These are phyloP conservation scores for Lasioglossum figueresi DNA, from an alignment of 2,888 invertebrate species.

Conservation along the genomic window DNA sequence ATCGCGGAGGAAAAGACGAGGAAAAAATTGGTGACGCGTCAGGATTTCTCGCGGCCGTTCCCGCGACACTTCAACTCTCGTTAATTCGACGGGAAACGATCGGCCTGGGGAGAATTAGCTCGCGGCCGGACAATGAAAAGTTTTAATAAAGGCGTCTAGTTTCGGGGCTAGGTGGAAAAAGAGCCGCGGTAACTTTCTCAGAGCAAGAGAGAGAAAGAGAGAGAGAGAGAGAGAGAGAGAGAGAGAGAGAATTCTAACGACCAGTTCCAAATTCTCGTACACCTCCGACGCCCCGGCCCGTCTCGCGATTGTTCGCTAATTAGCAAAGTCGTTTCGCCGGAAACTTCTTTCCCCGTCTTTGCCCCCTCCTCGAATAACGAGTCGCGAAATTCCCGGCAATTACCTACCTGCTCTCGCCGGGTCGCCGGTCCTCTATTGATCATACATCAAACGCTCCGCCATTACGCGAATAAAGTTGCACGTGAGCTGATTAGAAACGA, in stretches of 20 bases:
- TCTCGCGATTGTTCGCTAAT: conserved; percentile 54
- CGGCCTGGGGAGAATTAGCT: background rate
- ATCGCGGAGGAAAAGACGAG: background rate
- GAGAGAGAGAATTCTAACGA: conserved; percentile 28
- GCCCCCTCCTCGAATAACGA: conserved; percentile 5
- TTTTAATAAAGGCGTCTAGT: conserved; percentile 55
- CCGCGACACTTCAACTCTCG: background rate
- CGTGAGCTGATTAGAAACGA: too few relatives aligned
- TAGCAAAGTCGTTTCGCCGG: conserved; percentile 50
- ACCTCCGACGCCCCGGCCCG: background rate
- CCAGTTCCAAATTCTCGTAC: conserved; percentile 33
- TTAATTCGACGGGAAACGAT: conserved; percentile 12
- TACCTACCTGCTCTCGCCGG: conserved; percentile 13
- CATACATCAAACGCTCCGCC: background rate
- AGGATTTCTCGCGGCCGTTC: background rate
- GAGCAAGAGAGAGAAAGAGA: background rate
- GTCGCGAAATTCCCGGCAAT: conserved; percentile 40
- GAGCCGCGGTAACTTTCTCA: conserved; percentile 34
- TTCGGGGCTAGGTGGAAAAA: conserved; percentile 16
- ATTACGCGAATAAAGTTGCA: too few relatives aligned
- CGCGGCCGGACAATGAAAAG: conserved; percentile 44
- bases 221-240: background rate
- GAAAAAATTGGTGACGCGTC: background rate
- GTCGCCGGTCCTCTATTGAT: background rate
- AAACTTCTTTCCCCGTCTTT: conserved; percentile 32